Evolutionary conservation across 2,113 vertebrate genomes (phyloP), one percentile per base, ranked within the genome.

Genomic region (Pipa parva): DNA sequence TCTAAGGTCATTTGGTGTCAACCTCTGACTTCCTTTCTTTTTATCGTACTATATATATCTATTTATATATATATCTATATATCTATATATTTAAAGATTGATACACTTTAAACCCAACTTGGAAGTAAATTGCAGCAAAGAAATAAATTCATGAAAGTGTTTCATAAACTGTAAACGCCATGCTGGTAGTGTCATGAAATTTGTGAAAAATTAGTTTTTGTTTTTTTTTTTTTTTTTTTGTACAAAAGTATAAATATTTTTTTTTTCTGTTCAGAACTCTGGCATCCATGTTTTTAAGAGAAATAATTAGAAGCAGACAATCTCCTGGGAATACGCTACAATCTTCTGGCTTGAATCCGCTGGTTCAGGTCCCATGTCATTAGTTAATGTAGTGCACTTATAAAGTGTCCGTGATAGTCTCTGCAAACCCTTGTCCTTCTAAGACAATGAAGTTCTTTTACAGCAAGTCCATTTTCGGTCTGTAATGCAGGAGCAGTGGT

Each of bases 401-500:
- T 70, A 85, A 78, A 80, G 81, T 80, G 76, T 57, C 69, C 81
- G 78, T 92, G 90, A 89, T 87, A 87, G 92, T 94, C 93, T 92
- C 91, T 92, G 92, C 91, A 91, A 92, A 92, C 88, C 80, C 70
- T 76, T 67, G 78, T 79, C 83, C 84, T 82, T 80, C 78, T 85
- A 78, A 77, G 81, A 89, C 87, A 88, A 82, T 83, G 77, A 72
- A 80, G 78, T 83, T 77, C 81, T 81, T 85, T 85, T 92, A 99
- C 91, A 99, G 92, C 84, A 99, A 90, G 88, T 99, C 97, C 97
- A 99, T 98, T 91, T 99, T 99, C 78, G 97, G 97, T 93, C 96
- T 95, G 92, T 99, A 99, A 88, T 99, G 97, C 75, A 99, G 92
- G 86, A 99, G 92, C 76, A 99, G 94, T 22, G 96, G 97, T 1